Conservation (phyloP, 1,140 invertebrate species). For the Zaprionus africanus region DNA sequence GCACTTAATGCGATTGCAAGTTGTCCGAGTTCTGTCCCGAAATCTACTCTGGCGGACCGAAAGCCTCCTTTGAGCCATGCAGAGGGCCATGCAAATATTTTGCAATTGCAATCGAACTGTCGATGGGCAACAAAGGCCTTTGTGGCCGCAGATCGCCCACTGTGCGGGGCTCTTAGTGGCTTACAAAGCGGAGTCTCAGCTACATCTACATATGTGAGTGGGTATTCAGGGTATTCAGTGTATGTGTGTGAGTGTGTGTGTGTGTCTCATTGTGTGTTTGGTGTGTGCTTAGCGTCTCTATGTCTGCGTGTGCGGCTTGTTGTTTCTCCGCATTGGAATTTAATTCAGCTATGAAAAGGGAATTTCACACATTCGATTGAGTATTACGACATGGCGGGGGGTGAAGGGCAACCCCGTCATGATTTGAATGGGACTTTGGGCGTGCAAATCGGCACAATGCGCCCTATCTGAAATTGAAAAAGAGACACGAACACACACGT, state of each 20-base stretch:
- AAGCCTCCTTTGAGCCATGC: background rate
- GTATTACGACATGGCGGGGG: slow-evolving; percentile 20
- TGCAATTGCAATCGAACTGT: slow-evolving; percentile 19
- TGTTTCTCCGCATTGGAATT: slow-evolving; percentile 56
- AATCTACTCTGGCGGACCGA: background rate
- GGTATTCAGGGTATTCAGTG: background rate
- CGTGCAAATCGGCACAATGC: slow-evolving; percentile 29
- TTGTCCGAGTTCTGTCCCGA: background rate
- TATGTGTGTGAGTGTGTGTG: background rate
- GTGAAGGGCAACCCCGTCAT: slow-evolving; percentile 7
- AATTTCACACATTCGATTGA: slow-evolving; percentile 63
- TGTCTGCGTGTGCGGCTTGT: slow-evolving; percentile 17
- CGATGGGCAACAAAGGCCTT: slow-evolving; percentile 14
- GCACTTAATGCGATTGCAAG: slow-evolving; percentile 2
- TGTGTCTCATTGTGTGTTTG: background rate
- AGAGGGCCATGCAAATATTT: slow-evolving; percentile 7
- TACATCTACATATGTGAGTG: slow-evolving; percentile 17
- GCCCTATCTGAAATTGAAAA: slow-evolving; percentile 65
- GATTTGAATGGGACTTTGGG: slow-evolving; percentile 46
- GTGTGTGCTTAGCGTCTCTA: slow-evolving; percentile 7
- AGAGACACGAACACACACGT: slow-evolving; percentile 18
- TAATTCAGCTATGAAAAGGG: slow-evolving; percentile 71
- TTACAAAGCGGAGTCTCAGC: slow-evolving; percentile 16
- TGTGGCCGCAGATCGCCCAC: slow-evolving; percentile 12
- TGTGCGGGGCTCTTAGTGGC: slow-evolving; percentile 36